Percentiles rank a stretch among this genome's conserved stretches.
Evolutionary conservation across 2,888 invertebrate genomes (phyloP).

Genomic region (Megamerina dolium): DNA sequence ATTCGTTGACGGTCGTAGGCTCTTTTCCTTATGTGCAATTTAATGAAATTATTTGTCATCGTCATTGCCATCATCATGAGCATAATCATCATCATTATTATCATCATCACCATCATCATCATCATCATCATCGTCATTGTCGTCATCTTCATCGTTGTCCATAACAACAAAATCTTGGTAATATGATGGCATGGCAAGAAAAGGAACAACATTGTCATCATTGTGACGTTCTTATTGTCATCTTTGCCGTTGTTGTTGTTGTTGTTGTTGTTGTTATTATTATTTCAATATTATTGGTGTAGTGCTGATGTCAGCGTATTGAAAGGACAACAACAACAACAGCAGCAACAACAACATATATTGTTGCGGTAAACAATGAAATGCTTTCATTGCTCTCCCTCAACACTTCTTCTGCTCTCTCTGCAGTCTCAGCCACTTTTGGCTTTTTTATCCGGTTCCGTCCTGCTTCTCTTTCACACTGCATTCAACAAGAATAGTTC

Average conservation of each 20-base stretch:
- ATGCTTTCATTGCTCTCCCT: background rate
- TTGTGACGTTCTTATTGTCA: background rate
- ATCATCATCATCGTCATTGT: background rate
- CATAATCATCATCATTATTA: background rate
- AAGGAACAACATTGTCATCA: no score
- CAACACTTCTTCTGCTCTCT: no score
- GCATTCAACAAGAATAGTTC: no score
- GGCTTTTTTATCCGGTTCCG: no score
- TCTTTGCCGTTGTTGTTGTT: background rate
- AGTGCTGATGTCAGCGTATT: background rate
- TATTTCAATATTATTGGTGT: background rate
- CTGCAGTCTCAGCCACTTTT: no score
- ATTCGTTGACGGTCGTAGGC: no score
- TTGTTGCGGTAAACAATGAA: background rate
- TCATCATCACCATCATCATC: background rate
- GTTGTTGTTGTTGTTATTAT: constrained; percentile 4
- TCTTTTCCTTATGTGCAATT: background rate
- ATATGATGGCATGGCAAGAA: no score
- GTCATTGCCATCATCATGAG: background rate
- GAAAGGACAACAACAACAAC: constrained; percentile 5
- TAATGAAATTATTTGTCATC: background rate
- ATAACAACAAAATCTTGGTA: no score
- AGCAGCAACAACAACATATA: background rate
- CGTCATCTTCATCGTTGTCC: background rate
- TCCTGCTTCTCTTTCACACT: no score